These are phyloP conservation scores for Cephalopachus bancanus DNA, from an alignment of 2,797 vertebrate genomes.

Conservation along the genomic window DNA sequence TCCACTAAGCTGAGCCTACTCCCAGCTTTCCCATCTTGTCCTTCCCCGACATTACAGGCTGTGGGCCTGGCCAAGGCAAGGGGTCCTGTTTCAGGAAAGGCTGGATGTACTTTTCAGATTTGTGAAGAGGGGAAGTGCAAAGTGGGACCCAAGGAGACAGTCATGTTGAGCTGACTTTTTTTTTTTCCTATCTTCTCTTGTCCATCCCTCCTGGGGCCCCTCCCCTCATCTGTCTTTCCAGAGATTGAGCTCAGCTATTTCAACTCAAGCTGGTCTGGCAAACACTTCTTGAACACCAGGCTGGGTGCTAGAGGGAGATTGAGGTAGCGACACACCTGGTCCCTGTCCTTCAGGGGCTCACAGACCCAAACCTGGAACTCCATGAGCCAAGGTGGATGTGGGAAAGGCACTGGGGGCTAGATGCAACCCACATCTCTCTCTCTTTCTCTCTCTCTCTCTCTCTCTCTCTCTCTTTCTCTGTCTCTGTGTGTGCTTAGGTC, in stretches of 20 bases:
- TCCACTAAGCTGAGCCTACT: not conserved
- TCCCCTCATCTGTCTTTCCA: conserved; percentile 36
- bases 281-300: not conserved
- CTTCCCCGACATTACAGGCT: not conserved
- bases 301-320: not conserved
- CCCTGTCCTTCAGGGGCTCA: not conserved
- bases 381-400: not conserved
- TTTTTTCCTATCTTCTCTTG: not conserved
- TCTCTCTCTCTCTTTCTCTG: not conserved
- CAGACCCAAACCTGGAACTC: not conserved
- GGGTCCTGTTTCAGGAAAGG: not conserved
- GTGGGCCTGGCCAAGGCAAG: not conserved
- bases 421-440: not conserved
- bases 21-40: not conserved
- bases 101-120: not conserved
- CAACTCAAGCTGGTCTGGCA: not conserved
- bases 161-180: not conserved
- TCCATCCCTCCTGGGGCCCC: not conserved
- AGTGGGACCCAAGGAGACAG: not conserved
- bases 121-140: not conserved
- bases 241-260: conserved; percentile 20
- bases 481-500: conserved; percentile 55
- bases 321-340: not conserved
- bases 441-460: not conserved
- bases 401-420: not conserved